Conservation (phyloP, 2,797 vertebrate species). For the Gambusia yucatana region DNA sequence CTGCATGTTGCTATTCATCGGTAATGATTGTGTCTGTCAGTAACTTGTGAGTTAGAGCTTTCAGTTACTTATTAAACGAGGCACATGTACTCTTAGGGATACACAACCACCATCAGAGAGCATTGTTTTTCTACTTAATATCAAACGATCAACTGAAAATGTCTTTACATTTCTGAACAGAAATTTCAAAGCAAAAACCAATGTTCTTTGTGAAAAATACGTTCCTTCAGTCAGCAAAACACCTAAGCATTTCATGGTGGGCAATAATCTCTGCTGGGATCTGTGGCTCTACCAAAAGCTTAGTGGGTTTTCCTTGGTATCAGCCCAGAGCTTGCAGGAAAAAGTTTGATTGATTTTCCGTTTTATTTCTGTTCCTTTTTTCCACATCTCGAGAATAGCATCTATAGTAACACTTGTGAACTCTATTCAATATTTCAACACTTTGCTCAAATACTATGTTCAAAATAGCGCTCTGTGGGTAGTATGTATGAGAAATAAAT, state of each 20-base stretch:
- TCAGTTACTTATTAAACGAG: not conserved
- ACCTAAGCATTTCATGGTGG: conserved; percentile 32
- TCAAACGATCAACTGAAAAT: not conserved
- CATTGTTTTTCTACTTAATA: not conserved
- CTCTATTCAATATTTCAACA: not conserved
- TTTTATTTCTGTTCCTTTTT: not conserved
- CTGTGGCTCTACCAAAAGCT: conserved; percentile 42
- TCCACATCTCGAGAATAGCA: conserved; percentile 7
- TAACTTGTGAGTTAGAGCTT: conserved; percentile 20
- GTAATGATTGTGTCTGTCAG: conserved; percentile 21
- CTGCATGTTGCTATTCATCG: conserved; percentile 37
- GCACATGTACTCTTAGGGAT: not conserved
- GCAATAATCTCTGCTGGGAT: conserved; percentile 39
- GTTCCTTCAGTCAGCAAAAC: conserved; percentile 39
- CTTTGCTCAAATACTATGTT: not conserved
- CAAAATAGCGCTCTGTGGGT: not conserved
- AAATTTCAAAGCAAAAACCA: conserved; percentile 11
- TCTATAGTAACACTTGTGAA: not conserved
- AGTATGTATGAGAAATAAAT: not conserved
- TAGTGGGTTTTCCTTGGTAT: conserved; percentile 23
- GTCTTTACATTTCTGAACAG: conserved; percentile 2
- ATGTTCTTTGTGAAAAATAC: conserved; percentile 22
- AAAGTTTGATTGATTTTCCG: conserved; percentile 27
- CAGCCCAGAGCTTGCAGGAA: conserved; percentile 15
- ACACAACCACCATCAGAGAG: not conserved